phyloP scores from a whole-genome alignment of 2,113 vertebrate species.

The Crotophaga sulcirostris region DNA sequence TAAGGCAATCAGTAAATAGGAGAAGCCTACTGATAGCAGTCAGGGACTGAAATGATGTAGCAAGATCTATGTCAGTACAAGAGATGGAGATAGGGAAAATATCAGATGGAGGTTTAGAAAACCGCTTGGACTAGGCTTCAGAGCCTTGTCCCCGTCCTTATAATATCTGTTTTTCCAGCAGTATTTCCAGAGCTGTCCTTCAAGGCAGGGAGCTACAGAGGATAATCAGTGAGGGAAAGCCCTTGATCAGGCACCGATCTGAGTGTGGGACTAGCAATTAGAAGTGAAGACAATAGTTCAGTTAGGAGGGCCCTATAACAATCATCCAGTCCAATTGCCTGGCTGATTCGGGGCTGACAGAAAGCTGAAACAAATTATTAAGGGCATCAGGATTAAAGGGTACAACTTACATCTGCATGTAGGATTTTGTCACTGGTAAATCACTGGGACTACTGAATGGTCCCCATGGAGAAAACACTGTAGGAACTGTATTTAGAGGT shows the following conservation, averaged over 20 bases:
- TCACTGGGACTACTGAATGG: background rate
- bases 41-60: background rate
- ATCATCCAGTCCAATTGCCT: background rate
- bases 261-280: too few species aligned
- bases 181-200: background rate
- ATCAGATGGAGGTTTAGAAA: background rate
- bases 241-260: too few species aligned
- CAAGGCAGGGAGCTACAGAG: background rate
- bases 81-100: background rate
- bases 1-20: background rate
- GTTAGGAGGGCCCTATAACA: rapidly evolving
- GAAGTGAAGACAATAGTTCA: too few species aligned
- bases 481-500: background rate
- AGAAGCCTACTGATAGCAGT: background rate
- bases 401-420: rapidly evolving
- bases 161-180: background rate
- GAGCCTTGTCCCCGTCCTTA: background rate
- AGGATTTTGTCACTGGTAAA: background rate
- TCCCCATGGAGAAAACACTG: background rate
- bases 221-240: too few species aligned
- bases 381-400: background rate
- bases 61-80: background rate
- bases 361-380: background rate
- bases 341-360: background rate
- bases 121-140: background rate